Conservation (phyloP, 2,888 invertebrate genomes). For the Brenthis ino region DNA sequence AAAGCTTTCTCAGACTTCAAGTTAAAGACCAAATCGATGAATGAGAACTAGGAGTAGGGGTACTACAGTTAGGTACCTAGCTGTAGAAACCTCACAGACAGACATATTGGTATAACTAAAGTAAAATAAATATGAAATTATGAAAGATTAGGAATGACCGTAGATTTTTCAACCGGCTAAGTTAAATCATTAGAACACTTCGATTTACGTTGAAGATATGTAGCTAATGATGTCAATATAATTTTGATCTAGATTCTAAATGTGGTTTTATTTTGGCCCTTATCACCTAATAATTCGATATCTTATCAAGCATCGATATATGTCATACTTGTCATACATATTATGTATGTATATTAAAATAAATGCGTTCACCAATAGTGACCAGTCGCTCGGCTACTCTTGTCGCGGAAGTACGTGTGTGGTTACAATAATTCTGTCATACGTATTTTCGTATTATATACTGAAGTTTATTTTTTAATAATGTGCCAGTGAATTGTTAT, state of each 20-base stretch:
- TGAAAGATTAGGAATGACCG: too few relatives aligned
- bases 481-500: constrained; percentile 9
- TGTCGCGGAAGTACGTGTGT: background rate
- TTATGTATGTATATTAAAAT: background rate
- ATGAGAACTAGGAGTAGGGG: too few relatives aligned
- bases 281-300: constrained; percentile 13
- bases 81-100: too few relatives aligned
- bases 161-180: too few relatives aligned
- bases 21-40: too few relatives aligned
- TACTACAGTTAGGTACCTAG: too few relatives aligned
- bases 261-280: constrained; percentile 1
- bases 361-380: background rate
- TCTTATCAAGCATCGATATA: constrained; percentile 17
- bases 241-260: background rate
- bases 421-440: background rate
- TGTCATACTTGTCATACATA: background rate
- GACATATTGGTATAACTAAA: too few relatives aligned
- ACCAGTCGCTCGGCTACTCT: constrained; percentile 9
- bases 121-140: too few relatives aligned
- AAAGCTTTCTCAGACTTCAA: too few relatives aligned
- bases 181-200: too few relatives aligned
- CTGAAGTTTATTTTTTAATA: constrained; percentile 1
- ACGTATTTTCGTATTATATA: constrained; percentile 12
- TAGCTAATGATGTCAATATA: too few relatives aligned
- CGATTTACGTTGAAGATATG: too few relatives aligned